These are phyloP conservation scores for Nesoenas mayeri DNA, from an alignment of 2,113 vertebrate genomes.

Conservation along the genomic window DNA sequence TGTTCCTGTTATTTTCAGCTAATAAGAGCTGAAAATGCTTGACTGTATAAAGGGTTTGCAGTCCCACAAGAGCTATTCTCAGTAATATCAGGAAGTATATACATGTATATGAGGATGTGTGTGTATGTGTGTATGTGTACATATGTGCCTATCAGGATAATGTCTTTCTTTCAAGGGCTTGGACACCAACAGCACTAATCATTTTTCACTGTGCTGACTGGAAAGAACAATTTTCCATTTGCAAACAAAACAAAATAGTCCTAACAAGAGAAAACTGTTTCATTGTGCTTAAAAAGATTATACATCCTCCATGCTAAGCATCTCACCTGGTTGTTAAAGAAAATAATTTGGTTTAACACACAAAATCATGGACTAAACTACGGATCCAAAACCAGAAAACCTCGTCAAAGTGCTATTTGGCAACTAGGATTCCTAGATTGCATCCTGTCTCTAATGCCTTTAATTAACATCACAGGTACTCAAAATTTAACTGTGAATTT, in stretches of 20 bases:
- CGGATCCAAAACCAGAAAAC: background rate
- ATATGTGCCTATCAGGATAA: background rate
- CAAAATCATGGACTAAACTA: background rate
- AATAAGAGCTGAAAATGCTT: fast-evolving
- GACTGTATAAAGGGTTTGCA: background rate
- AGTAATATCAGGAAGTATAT: background rate
- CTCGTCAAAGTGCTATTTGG: background rate
- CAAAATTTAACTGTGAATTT: background rate
- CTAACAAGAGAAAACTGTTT: background rate
- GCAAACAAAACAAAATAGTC: background rate
- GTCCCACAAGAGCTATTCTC: background rate
- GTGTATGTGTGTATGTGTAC: background rate
- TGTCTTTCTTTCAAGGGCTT: background rate
- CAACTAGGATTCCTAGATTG: background rate
- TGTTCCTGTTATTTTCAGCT: background rate
- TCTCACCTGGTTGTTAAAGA: background rate
- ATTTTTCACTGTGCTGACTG: background rate
- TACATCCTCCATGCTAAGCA: background rate
- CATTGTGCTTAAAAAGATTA: background rate
- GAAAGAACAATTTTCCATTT: background rate
- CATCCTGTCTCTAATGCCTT: background rate
- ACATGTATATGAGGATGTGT: background rate
- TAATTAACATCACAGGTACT: background rate
- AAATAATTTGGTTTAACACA: background rate
- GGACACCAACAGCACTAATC: background rate